These are phyloP conservation scores for Lagria hirta DNA, from an alignment of 2,888 invertebrate species.

Conservation along the genomic window DNA sequence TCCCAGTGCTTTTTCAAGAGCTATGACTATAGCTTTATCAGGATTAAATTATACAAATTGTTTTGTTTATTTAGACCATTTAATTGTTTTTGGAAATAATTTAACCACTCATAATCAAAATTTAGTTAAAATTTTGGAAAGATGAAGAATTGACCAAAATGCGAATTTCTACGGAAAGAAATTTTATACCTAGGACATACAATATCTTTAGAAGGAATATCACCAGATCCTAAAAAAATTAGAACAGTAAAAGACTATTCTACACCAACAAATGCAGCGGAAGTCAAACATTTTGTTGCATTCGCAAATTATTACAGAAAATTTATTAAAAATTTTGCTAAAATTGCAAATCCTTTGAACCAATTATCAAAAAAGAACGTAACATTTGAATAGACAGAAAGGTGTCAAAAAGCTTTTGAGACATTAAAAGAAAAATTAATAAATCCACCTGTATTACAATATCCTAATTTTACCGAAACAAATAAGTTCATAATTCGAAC, in stretches of 20 bases:
- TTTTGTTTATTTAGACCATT: no score
- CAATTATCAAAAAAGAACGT: slow-evolving; percentile 14
- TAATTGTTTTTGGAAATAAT: slow-evolving; percentile 32
- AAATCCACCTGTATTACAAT: slow-evolving; percentile 20
- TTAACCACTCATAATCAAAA: slow-evolving; percentile 30
- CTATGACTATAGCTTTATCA: slow-evolving; percentile 33
- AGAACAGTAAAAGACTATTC: no score
- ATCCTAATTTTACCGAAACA: slow-evolving; percentile 21
- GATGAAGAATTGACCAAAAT: no score
- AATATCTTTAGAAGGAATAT: no score
- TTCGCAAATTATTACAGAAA: no score
- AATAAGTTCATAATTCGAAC: slow-evolving; percentile 25
- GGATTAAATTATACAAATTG: slow-evolving; percentile 32
- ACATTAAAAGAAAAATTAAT: slow-evolving; percentile 18
- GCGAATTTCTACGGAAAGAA: no score
- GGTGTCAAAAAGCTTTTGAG: slow-evolving; percentile 27
- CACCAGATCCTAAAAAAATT: no score
- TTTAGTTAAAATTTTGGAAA: slow-evolving; percentile 30
- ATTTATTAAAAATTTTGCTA: no score
- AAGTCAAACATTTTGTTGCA: no score
- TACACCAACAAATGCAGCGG: no score
- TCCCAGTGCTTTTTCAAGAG: slow-evolving; percentile 33
- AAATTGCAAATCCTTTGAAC: no score
- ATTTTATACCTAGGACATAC: no score
- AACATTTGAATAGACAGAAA: slow-evolving; percentile 13